Conservation (phyloP, 2,797 vertebrate species). For the Paramormyrops hopkinsi region DNA sequence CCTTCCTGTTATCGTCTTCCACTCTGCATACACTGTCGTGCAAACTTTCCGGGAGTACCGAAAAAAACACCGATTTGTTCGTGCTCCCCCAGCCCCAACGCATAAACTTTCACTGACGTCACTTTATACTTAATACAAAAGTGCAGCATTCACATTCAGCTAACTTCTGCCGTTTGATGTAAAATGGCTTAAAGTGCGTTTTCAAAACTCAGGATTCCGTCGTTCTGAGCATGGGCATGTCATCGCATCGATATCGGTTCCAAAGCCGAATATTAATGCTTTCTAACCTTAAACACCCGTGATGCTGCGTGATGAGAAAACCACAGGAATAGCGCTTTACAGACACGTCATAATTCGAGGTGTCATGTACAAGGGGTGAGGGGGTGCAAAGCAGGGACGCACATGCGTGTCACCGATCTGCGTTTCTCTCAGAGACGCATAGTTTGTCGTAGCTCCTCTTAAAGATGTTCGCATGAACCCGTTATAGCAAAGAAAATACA, state of each 20-base stretch:
- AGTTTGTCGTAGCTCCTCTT: neutral
- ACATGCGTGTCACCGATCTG: neutral
- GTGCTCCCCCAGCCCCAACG: neutral
- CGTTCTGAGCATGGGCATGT: neutral
- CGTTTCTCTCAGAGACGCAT: neutral
- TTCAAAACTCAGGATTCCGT: neutral
- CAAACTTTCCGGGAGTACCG: neutral
- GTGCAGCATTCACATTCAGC: neutral
- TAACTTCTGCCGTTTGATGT: neutral
- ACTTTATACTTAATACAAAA: neutral
- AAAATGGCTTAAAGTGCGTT: neutral
- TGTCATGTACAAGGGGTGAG: neutral
- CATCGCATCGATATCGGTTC: neutral
- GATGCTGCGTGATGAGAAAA: neutral
- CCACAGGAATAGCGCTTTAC: neutral
- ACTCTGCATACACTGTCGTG: neutral
- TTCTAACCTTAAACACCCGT: neutral
- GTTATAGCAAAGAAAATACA: neutral
- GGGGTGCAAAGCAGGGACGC: neutral
- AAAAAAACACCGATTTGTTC: neutral
- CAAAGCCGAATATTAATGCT: neutral
- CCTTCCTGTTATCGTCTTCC: neutral
- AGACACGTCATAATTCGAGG: neutral
- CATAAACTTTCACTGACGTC: neutral
- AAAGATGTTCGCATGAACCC: neutral